A percentile compares a stretch with the other conserved stretches of the same genome.
phyloP scores from a whole-genome alignment of 37 sponge, comb jelly and placozoan species.

The Agelas oroides region DNA sequence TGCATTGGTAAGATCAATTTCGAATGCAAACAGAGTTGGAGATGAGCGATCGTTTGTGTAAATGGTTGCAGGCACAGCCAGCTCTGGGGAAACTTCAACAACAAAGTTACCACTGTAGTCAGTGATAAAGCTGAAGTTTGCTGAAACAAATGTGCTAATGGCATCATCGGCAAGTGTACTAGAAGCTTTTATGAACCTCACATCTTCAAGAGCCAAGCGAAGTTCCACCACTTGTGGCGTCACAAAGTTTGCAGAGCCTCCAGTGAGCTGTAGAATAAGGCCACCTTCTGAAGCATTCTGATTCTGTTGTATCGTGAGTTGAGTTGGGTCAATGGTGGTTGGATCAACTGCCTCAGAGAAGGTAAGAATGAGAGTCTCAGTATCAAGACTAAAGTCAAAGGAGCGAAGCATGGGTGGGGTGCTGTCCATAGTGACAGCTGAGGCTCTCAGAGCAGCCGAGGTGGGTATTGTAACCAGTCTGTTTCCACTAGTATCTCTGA shows the following conservation, averaged over 20 bases:
- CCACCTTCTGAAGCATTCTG: slow-evolving; percentile 55
- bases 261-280: slow-evolving; percentile 35
- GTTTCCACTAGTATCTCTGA: slow-evolving; percentile 83
- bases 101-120: slow-evolving; percentile 64
- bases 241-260: slow-evolving; percentile 46
- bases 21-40: slow-evolving; percentile 48
- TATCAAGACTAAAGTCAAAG: slow-evolving; percentile 53
- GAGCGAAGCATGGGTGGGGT: slow-evolving; percentile 46
- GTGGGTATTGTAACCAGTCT: slow-evolving; percentile 45
- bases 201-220: slow-evolving; percentile 46
- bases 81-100: slow-evolving; percentile 24
- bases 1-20: slow-evolving; percentile 62
- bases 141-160: slow-evolving; percentile 56
- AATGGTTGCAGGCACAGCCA: slow-evolving; percentile 21
- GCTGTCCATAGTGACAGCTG: slow-evolving; percentile 39
- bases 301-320: slow-evolving; percentile 63
- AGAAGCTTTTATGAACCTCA: slow-evolving; percentile 64
- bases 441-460: slow-evolving; percentile 51
- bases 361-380: slow-evolving; percentile 64
- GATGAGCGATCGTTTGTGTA: slow-evolving; percentile 47
- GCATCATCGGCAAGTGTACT: slow-evolving; percentile 52
- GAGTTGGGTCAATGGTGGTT: slow-evolving; percentile 59
- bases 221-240: slow-evolving; percentile 70
- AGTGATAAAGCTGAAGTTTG: slow-evolving; percentile 54
- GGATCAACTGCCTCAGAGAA: slow-evolving; percentile 80